Evolutionary conservation across 2,888 invertebrate species (phyloP).

Genomic region (Scaeva pyrastri): DNA sequence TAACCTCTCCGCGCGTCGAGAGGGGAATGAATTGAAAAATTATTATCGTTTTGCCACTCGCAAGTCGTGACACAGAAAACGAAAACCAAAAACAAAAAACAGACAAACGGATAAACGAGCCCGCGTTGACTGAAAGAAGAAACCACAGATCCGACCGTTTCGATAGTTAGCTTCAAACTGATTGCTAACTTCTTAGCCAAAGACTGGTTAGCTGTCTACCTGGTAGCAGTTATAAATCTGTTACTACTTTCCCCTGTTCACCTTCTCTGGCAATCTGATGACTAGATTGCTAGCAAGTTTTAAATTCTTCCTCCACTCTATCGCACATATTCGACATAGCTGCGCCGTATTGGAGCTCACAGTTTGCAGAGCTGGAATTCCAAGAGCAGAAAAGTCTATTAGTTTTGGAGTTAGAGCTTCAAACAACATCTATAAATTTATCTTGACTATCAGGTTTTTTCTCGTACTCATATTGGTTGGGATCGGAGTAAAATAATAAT

Average conservation of each 20-base stretch:
- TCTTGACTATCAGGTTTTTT: slow-evolving; percentile 30
- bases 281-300: slow-evolving; percentile 34
- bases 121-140: slow-evolving; percentile 34
- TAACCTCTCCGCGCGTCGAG: slow-evolving; percentile 3
- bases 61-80: slow-evolving; percentile 29
- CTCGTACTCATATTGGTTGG: not conserved
- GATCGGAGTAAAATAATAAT: not conserved
- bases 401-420: slow-evolving; percentile 19
- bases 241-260: slow-evolving; percentile 64
- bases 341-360: slow-evolving; percentile 1
- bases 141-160: slow-evolving; percentile 35
- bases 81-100: slow-evolving; percentile 18
- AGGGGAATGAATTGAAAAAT: slow-evolving; percentile 34
- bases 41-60: slow-evolving; percentile 42
- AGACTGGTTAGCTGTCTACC: slow-evolving; percentile 61
- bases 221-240: slow-evolving; percentile 48
- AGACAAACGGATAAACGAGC: not conserved
- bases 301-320: slow-evolving; percentile 57
- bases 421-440: not conserved
- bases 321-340: slow-evolving; percentile 48
- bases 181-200: slow-evolving; percentile 45
- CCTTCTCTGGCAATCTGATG: slow-evolving; percentile 44
- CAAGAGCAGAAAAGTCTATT: slow-evolving; percentile 47
- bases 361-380: slow-evolving; percentile 45
- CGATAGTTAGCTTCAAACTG: slow-evolving; percentile 62